Base-by-base conservation (phyloP, 1,140 invertebrate genomes). In the Aphelinus certus region DNA sequence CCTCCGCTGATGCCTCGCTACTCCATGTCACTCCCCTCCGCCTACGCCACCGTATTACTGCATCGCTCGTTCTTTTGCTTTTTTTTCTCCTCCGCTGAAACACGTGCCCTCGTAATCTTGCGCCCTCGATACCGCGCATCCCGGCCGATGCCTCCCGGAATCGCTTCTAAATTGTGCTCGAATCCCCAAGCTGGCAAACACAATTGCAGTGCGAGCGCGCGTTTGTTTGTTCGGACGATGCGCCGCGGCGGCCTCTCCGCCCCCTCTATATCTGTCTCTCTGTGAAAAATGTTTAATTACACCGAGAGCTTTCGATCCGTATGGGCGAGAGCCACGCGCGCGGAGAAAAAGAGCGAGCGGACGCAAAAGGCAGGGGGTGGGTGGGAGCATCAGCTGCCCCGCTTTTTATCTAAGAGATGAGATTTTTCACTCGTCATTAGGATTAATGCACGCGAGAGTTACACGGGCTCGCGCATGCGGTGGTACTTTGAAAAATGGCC, bases 21-120 rank as follows among this genome's bases (percentile, higher is more conserved):
- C 77, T 82, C 70, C 72, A 79, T 72, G 77, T 80, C 78, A 76
- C 75, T 79, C 74, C 73, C 77, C 73, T 57, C 74, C 77, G 76
- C 77, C 73, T 57, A 75, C 77, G 76, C 3, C 10, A 57, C 53
- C 55, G 10, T 26, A 26, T 26, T n/a, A 3, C 58, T 26, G 58
- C 26, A 60, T 60, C 9, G 0, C n/a, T 47, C 48, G 48, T 42
- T 55, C 46, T 56, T 9, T 56, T 42, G 7, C 42, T 57, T 47
- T 68, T 7, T n/a, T 68, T 58, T 57, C 57, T 10, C 26, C 43
- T 45, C 71, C 55, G 48, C 26, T 26, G 47, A 64, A 7, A 9
- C 51, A 3, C 5, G 9, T 26, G 55, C 42, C 5, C 26, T 26
- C 60, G 61, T 62, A 10, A 56, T 63, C 3, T 63, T 64, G 47